Conservation (phyloP, 2,113 vertebrate genomes). For the Anhinga anhinga region DNA sequence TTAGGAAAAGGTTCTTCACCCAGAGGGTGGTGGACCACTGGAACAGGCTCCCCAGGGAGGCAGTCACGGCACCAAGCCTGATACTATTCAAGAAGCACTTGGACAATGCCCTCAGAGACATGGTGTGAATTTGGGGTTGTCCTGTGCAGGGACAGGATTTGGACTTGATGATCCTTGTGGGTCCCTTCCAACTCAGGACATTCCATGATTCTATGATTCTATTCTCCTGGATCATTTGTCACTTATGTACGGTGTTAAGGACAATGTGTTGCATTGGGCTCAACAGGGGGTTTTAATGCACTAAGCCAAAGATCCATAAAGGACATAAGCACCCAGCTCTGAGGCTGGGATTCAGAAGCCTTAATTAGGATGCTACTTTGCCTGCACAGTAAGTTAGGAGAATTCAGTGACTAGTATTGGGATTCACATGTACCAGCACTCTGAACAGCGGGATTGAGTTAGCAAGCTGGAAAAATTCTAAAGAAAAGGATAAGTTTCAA, state of each 20-base stretch:
- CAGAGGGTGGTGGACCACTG: too few relatives aligned
- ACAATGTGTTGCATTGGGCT: rapidly evolving
- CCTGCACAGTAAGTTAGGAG: neutral
- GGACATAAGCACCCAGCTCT: neutral
- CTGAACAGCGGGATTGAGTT: neutral
- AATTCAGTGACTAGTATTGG: neutral
- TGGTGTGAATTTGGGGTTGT: too few relatives aligned
- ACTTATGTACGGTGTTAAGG: neutral
- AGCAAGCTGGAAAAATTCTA: neutral
- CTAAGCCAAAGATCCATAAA: neutral
- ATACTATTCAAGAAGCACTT: too few relatives aligned
- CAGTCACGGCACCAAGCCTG: too few relatives aligned
- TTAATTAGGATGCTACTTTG: neutral
- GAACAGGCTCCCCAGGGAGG: too few relatives aligned
- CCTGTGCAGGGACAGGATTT: too few relatives aligned
- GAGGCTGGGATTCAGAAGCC: neutral
- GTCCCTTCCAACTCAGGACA: too few relatives aligned
- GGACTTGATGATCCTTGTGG: too few relatives aligned
- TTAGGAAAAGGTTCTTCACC: too few relatives aligned
- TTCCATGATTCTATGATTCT: too few relatives aligned
- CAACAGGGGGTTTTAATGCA: neutral
- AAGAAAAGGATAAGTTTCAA: neutral
- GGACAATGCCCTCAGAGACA: too few relatives aligned
- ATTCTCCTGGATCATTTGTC: neutral
- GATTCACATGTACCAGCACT: neutral